Evolutionary conservation across 2,797 vertebrate species (phyloP).

Genomic region (Centroberyx gerrardi): DNA sequence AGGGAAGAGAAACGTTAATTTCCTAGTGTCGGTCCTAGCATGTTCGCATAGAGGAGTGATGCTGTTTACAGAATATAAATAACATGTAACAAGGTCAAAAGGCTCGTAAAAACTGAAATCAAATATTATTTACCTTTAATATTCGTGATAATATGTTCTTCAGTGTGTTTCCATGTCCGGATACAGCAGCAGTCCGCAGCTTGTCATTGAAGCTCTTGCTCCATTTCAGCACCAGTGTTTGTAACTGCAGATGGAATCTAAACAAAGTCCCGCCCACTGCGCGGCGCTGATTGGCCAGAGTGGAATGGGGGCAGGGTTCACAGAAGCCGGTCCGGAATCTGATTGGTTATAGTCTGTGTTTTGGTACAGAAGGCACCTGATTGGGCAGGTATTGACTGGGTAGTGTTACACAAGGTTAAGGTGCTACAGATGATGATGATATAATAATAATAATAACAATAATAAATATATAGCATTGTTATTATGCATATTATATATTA

Average conservation of each 20-base stretch:
- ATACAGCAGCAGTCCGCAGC: not conserved
- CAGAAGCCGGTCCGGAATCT: conserved; percentile 43
- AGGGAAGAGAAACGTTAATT: conserved; percentile 21
- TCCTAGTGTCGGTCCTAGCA: conserved; percentile 38
- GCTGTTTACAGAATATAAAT: not conserved
- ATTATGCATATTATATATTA: not conserved
- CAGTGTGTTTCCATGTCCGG: not conserved
- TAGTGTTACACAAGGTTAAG: not conserved
- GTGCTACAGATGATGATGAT: not conserved
- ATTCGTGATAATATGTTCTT: conserved; percentile 21
- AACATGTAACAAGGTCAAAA: rapidly evolving
- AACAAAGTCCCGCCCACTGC: conserved; percentile 25
- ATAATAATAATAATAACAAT: not conserved
- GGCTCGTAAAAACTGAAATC: not conserved
- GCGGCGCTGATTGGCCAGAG: conserved; percentile 50
- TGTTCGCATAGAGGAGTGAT: conserved; percentile 8
- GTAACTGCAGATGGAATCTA: conserved; percentile 18
- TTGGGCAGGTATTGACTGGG: conserved; percentile 23
- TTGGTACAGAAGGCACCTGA: conserved; percentile 42
- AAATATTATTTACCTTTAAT: conserved; percentile 53
- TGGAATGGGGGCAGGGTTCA: not conserved
- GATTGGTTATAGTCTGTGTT: conserved; percentile 68
- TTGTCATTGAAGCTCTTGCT: conserved; percentile 58
- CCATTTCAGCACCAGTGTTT: conserved; percentile 33
- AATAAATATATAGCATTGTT: too few species aligned